Conservation (phyloP, 2,797 vertebrate species). For the Tragelaphus eurycerus region DNA sequence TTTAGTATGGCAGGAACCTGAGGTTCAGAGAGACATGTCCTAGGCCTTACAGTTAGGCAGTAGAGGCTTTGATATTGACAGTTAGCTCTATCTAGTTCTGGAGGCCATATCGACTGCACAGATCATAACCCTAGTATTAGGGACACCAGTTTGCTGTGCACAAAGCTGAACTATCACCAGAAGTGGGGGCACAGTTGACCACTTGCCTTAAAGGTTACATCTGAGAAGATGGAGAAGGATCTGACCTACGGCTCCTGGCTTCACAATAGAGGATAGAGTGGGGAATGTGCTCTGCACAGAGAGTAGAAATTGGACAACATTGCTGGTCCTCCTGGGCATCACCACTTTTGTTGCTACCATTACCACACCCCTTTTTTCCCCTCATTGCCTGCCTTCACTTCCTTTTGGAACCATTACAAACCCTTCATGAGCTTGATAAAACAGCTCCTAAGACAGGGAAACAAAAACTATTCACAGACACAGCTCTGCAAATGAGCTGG, state of each 20-base stretch:
- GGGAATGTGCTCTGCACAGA: not conserved
- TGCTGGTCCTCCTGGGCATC: not conserved
- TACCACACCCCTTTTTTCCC: not conserved
- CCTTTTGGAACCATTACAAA: not conserved
- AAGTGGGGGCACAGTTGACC: not conserved
- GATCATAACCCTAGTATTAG: not conserved
- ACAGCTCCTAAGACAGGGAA: constrained; percentile 1
- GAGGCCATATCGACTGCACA: not conserved
- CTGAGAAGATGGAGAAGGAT: not conserved
- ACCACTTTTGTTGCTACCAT: not conserved
- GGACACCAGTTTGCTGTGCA: not conserved
- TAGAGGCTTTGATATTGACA: not conserved
- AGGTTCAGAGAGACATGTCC: not conserved
- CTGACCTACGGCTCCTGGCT: not conserved
- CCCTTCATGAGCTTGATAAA: not conserved
- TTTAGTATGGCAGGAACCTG: not conserved
- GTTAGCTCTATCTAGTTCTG: not conserved
- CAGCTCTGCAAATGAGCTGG: not conserved
- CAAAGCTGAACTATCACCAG: not conserved
- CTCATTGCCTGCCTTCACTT: not conserved
- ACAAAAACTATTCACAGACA: not conserved
- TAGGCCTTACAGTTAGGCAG: not conserved
- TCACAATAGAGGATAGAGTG: not conserved
- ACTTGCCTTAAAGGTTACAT: not conserved
- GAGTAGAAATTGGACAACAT: not conserved